Evolutionary conservation across 1,140 invertebrate species (phyloP).

Genomic region (Pachyrhynchus sulphureomaculatus): DNA sequence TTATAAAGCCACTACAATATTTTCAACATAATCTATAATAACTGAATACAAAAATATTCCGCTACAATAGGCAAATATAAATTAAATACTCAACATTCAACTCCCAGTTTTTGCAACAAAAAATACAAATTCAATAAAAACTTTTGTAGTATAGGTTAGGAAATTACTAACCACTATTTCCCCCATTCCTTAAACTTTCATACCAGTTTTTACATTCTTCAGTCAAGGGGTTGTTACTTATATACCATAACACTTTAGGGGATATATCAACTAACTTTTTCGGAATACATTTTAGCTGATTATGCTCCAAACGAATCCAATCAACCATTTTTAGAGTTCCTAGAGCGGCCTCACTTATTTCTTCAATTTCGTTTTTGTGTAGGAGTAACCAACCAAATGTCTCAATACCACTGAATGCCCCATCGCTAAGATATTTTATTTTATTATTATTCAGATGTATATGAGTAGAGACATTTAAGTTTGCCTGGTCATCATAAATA

Average conservation of each 20-base stretch:
- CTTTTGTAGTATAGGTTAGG: too few species aligned
- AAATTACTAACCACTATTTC: too few species aligned
- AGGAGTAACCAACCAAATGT: constrained; percentile 46
- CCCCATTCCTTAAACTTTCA: constrained; percentile 18
- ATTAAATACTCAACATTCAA: too few species aligned
- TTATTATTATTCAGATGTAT: constrained; percentile 44
- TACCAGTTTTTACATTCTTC: constrained; percentile 53
- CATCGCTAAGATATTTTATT: constrained; percentile 39
- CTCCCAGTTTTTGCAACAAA: too few species aligned
- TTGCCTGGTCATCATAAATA: constrained; percentile 33
- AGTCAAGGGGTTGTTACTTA: constrained; percentile 42
- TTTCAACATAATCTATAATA: too few species aligned
- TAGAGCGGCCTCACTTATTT: constrained; percentile 36
- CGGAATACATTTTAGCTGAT: constrained; percentile 41
- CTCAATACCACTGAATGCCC: constrained; percentile 41
- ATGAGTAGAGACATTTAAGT: constrained; percentile 38
- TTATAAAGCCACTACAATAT: too few species aligned
- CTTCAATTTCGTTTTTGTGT: constrained; percentile 40
- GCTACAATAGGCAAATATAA: too few species aligned
- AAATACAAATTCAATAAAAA: too few species aligned
- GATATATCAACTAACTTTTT: constrained; percentile 38
- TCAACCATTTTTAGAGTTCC: constrained; percentile 36
- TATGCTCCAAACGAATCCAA: constrained; percentile 41
- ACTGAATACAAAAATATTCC: too few species aligned
- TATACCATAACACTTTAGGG: constrained; percentile 39